Conservation (phyloP, 2,113 vertebrate genomes). For the Mugil cephalus region DNA sequence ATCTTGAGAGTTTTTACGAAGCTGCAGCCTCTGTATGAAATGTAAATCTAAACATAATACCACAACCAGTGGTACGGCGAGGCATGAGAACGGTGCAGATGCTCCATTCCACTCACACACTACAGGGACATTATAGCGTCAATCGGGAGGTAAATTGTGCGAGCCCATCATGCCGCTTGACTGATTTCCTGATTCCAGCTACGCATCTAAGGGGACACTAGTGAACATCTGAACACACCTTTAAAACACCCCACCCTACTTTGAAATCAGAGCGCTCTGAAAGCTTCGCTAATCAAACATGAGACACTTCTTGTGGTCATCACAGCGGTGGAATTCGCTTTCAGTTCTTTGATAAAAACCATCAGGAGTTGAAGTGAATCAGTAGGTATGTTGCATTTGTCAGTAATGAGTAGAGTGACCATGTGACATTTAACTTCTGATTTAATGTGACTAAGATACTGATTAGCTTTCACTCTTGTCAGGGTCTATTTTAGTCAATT, state of each 20-base stretch:
- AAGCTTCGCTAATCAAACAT: constrained; percentile 42
- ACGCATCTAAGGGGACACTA: constrained; percentile 11
- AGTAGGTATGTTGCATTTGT: constrained; percentile 11
- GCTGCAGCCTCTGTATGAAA: constrained; percentile 25
- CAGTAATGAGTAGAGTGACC: constrained; percentile 20
- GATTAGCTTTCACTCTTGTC: background rate
- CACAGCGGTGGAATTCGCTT: constrained; percentile 13
- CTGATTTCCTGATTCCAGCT: constrained; percentile 42
- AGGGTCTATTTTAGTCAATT: background rate
- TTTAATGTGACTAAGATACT: constrained; percentile 5
- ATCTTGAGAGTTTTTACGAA: constrained; percentile 8
- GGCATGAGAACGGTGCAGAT: constrained; percentile 17
- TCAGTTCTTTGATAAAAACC: constrained; percentile 10
- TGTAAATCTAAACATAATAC: constrained; percentile 11
- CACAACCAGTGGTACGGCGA: constrained; percentile 8
- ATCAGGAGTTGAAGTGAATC: constrained; percentile 37
- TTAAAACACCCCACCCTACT: constrained; percentile 25
- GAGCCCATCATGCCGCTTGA: constrained; percentile 2
- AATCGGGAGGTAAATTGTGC: constrained; percentile 18
- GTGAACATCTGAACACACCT: constrained; percentile 33
- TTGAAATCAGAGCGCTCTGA: constrained; percentile 22
- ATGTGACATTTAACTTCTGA: constrained; percentile 1
- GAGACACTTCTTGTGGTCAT: constrained; percentile 39
- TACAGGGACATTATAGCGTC: constrained; percentile 28
- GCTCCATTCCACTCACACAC: background rate